Conservation (phyloP, 2,797 vertebrate genomes). For the Falco cherrug region DNA sequence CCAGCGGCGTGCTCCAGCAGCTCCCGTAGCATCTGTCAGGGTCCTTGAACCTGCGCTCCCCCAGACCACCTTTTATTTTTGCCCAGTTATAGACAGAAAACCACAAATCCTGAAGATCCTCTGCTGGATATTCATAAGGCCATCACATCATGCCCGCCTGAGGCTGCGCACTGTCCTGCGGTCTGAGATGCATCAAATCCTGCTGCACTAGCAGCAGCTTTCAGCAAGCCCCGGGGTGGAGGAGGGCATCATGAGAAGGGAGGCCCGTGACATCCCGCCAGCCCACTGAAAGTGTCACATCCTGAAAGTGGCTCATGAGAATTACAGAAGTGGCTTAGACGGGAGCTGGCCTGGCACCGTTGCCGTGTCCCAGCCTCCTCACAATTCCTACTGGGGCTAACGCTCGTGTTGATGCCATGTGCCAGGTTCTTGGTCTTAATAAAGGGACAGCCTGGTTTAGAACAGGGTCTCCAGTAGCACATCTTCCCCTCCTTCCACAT, state of each 20-base stretch:
- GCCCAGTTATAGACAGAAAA: not conserved
- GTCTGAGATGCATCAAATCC: too few relatives aligned
- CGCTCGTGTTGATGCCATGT: too few relatives aligned
- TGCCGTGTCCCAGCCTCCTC: rapidly evolving
- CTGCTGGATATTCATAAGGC: not conserved
- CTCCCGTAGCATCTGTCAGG: rapidly evolving
- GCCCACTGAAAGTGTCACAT: not conserved
- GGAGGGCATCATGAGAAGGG: not conserved
- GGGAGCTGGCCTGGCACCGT: not conserved
- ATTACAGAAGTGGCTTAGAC: not conserved
- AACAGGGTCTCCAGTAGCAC: not conserved
- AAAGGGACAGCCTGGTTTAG: not conserved
- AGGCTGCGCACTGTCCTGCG: rapidly evolving
- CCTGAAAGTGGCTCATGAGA: rapidly evolving
- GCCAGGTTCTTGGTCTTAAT: rapidly evolving
- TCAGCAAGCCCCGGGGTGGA: not conserved
- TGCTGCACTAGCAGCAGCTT: too few relatives aligned
- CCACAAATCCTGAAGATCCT: not conserved
- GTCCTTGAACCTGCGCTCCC: not conserved
- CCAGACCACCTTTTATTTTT: not conserved
- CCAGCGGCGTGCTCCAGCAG: not conserved
- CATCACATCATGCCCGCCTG: rapidly evolving
- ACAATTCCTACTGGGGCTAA: rapidly evolving
- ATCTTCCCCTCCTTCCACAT: too few relatives aligned
- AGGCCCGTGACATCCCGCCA: not conserved